phyloP scores from a whole-genome alignment of 2,888 invertebrate species.

The Ischnus inquisitorius region DNA sequence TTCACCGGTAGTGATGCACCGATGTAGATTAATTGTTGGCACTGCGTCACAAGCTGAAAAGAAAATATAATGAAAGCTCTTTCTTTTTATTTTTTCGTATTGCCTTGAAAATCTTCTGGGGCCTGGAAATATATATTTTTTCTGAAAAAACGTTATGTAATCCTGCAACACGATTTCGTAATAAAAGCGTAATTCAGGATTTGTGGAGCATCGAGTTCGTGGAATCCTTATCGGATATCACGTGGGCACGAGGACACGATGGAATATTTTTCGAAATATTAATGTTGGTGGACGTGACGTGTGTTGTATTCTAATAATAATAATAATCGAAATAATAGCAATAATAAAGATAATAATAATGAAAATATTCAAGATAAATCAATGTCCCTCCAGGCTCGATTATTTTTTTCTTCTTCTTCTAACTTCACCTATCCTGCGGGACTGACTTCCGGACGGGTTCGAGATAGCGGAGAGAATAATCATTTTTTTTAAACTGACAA shows the following conservation, averaged over 20 bases:
- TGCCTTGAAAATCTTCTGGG: slow-evolving; percentile 6
- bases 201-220: slow-evolving; percentile 19
- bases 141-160: slow-evolving; percentile 19
- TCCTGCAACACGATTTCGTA: slow-evolving; percentile 3
- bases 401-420: slow-evolving; percentile 29
- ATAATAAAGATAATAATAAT: background rate
- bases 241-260: slow-evolving; percentile 58
- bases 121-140: slow-evolving; percentile 53
- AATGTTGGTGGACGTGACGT: slow-evolving; percentile 48
- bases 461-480: slow-evolving; percentile 82
- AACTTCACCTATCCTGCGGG: slow-evolving; percentile 45
- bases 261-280: slow-evolving; percentile 48
- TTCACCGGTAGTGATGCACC: too few species aligned
- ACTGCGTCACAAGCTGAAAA: background rate
- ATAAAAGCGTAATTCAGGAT: slow-evolving; percentile 3
- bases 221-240: slow-evolving; percentile 51
- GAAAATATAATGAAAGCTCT: background rate
- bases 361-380: slow-evolving; percentile 37
- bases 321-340: slow-evolving; percentile 29
- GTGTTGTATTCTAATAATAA: slow-evolving; percentile 42
- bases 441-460: slow-evolving; percentile 55
- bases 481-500: slow-evolving; percentile 30
- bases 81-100: background rate
- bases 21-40: background rate
- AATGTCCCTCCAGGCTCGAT: slow-evolving; percentile 36